Conservation (phyloP, 2,888 invertebrate genomes). For the Lithodes maja region DNA sequence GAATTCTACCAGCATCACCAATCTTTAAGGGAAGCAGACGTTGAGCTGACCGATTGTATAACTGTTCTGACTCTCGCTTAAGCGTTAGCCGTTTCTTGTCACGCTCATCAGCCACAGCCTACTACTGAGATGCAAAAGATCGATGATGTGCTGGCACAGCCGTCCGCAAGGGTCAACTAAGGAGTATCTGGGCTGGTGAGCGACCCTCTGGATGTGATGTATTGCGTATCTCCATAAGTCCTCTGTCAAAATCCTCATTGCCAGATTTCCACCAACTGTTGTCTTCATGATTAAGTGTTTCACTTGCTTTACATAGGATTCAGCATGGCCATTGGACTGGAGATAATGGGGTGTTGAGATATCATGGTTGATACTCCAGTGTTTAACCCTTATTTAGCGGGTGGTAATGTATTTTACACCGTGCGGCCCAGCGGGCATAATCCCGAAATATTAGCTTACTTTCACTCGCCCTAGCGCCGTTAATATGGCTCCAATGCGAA, state of each 20-base stretch:
- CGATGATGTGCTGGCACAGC: constrained; percentile 3
- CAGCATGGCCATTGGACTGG: background rate
- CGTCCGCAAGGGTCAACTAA: background rate
- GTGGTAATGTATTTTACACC: too few species aligned
- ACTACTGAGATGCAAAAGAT: background rate
- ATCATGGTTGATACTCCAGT: background rate
- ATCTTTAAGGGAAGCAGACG: background rate
- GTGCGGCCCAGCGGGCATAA: too few species aligned
- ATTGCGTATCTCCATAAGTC: constrained; percentile 11
- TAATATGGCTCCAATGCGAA: too few species aligned
- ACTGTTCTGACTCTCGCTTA: background rate
- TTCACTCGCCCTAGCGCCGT: too few species aligned
- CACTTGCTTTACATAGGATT: background rate
- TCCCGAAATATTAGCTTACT: too few species aligned
- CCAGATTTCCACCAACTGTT: background rate
- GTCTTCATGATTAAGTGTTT: background rate
- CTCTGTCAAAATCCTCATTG: background rate
- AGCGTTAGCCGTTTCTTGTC: background rate
- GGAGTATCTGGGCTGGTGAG: background rate
- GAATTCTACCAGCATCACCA: background rate
- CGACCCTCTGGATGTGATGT: background rate
- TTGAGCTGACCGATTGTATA: background rate
- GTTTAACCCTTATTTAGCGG: too few species aligned
- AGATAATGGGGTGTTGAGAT: background rate
- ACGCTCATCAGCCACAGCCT: background rate